phyloP scores from a whole-genome alignment of 2,797 vertebrate species.

The Corythornis leucogaster region DNA sequence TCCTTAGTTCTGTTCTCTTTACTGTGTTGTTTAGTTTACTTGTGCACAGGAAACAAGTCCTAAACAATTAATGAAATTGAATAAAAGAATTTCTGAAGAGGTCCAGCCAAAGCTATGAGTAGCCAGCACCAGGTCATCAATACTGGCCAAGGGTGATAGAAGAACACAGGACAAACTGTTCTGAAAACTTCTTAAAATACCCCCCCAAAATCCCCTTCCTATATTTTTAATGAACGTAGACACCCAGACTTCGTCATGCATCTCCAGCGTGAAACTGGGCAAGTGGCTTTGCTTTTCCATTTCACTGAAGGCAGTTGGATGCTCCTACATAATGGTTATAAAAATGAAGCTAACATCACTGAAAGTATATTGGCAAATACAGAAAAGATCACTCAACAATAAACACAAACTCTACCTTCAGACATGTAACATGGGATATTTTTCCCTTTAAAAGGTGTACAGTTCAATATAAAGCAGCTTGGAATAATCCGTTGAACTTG shows the following conservation, averaged over 20 bases:
- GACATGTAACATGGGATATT: not conserved
- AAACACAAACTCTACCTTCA: not conserved
- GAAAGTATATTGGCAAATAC: not conserved
- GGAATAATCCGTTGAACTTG: not conserved
- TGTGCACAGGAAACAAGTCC: not conserved
- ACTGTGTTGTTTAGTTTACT: not conserved
- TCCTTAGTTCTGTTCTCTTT: not conserved
- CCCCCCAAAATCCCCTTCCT: not conserved
- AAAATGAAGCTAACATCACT: not conserved
- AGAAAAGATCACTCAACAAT: not conserved
- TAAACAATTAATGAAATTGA: not conserved
- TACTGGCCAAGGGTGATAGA: not conserved
- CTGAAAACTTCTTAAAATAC: not conserved
- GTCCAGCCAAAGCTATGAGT: not conserved
- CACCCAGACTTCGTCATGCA: not conserved
- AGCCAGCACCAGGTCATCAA: not conserved
- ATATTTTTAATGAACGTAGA: not conserved
- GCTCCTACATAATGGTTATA: not conserved
- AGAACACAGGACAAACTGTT: not conserved
- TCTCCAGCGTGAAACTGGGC: not conserved
- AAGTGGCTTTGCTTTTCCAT: constrained; percentile 6
- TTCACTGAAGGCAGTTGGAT: not conserved
- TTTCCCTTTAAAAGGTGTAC: not conserved
- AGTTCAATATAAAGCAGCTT: not conserved
- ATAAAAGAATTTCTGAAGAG: not conserved